These are phyloP conservation scores for Odontesthes bonariensis DNA, from an alignment of 2,113 vertebrate species.

Conservation along the genomic window DNA sequence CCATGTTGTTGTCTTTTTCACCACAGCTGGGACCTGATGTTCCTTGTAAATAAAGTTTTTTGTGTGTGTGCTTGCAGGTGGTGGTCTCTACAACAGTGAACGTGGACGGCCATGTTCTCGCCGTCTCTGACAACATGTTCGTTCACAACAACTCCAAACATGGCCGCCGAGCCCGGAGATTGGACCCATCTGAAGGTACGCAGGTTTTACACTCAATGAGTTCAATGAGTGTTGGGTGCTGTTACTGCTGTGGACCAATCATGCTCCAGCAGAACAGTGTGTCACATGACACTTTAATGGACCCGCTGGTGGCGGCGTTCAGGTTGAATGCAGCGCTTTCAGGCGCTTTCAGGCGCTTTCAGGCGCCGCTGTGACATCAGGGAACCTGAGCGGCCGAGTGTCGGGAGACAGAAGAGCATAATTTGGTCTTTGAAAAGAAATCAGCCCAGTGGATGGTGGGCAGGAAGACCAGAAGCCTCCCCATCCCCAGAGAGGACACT, in stretches of 20 bases:
- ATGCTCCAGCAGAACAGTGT: too few species aligned
- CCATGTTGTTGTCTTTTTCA: too few species aligned
- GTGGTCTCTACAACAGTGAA: conserved; percentile 81
- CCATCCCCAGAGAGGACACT: conserved; percentile 46
- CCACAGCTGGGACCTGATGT: neutral
- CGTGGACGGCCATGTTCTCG: conserved; percentile 74
- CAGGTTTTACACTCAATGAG: neutral
- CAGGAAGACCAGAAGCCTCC: conserved; percentile 48
- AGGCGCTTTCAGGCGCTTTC: too few species aligned
- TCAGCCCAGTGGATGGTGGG: conserved; percentile 52
- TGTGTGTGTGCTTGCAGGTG: conserved; percentile 61
- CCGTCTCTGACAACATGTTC: conserved; percentile 83
- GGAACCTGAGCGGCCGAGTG: neutral
- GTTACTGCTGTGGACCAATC: too few species aligned
- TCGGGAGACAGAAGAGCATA: neutral
- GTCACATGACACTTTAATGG: too few species aligned
- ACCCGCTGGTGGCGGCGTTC: neutral
- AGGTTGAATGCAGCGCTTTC: too few species aligned
- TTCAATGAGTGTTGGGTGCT: too few species aligned
- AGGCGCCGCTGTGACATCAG: neutral
- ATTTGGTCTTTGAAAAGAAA: conserved; percentile 49
- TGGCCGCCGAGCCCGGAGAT: conserved; percentile 78
- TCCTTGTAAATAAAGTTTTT: neutral
- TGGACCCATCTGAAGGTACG: conserved; percentile 81
- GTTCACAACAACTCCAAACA: conserved; percentile 86